phyloP scores from a whole-genome alignment of 2,888 invertebrate genomes.

The Drosophila mimica region DNA sequence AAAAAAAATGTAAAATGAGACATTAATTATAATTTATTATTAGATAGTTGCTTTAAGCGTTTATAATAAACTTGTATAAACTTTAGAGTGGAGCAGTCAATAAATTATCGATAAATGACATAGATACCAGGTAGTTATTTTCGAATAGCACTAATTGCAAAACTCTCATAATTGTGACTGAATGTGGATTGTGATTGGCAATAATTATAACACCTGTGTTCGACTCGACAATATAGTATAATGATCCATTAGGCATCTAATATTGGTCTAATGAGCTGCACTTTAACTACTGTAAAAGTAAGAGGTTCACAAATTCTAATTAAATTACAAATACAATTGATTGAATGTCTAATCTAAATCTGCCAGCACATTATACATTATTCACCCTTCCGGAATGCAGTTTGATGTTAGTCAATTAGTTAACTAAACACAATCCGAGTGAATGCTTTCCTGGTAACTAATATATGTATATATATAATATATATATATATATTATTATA shows the following conservation, averaged over 20 bases:
- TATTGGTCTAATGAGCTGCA: conserved; percentile 20
- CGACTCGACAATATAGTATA: background rate
- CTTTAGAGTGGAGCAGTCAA: conserved; percentile 27
- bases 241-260: conserved; percentile 39
- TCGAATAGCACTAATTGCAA: conserved; percentile 20
- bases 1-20: conserved; percentile 4
- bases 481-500: background rate
- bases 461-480: background rate
- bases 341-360: background rate
- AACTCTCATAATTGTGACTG: conserved; percentile 31
- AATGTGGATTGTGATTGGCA: background rate
- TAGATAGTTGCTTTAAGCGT: conserved; percentile 34
- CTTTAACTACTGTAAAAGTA: conserved; percentile 16
- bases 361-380: background rate
- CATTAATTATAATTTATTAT: conserved; percentile 54
- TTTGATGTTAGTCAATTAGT: conserved; percentile 9
- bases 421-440: conserved; percentile 6
- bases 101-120: conserved; percentile 41
- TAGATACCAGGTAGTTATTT: background rate
- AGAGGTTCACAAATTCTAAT: conserved; percentile 7
- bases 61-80: background rate
- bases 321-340: conserved; percentile 8
- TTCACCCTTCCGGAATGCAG: conserved; percentile 2
- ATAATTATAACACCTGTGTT: conserved; percentile 48
- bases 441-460: conserved; percentile 10